Conservation (phyloP, 2,888 invertebrate species). For the Drosophila setosimentum region DNA sequence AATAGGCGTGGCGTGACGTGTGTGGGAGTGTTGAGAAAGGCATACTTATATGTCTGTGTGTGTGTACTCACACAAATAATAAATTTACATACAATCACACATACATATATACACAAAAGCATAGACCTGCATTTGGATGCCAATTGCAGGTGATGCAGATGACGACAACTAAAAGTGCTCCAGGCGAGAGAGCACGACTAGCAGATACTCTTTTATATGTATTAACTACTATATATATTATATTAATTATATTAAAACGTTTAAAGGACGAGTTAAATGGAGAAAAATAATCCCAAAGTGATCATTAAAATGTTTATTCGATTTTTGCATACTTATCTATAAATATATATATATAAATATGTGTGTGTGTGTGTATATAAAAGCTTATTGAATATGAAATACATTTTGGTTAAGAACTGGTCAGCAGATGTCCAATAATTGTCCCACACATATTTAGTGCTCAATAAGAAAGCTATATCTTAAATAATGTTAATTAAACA, state of each 20-base stretch:
- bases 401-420: no score
- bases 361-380: no score
- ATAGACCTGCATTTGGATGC: not conserved
- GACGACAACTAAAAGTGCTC: not conserved
- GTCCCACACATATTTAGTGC: no score
- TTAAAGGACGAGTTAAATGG: no score
- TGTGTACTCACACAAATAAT: not conserved
- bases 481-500: not conserved
- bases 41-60: not conserved
- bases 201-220: not conserved
- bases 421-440: no score
- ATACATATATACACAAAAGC: not conserved
- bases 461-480: no score
- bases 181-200: not conserved
- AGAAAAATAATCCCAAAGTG: not conserved
- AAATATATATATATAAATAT: not conserved
- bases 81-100: not conserved
- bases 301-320: no score
- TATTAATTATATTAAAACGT: not conserved
- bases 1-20: constrained; percentile 3
- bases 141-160: constrained; percentile 5
- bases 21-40: not conserved
- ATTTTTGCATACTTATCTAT: not conserved
- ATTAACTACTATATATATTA: not conserved
- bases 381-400: no score